Evolutionary conservation across 2,888 invertebrate species (phyloP), one percentile per base, ranked within the genome.

Genomic region (Aphrophora alni): DNA sequence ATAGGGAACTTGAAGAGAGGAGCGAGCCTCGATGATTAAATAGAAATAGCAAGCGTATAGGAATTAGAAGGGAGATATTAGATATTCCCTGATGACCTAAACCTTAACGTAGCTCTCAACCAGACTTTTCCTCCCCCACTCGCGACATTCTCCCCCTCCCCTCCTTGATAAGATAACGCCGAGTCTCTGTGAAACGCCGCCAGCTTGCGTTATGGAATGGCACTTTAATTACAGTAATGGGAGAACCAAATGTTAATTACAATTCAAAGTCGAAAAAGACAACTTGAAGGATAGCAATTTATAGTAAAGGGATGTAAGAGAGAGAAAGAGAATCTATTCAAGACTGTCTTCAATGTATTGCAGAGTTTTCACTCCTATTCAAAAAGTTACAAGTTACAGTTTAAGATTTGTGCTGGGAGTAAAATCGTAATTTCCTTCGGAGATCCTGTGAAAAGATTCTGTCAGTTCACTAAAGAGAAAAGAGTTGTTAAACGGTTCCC

Each of bases 151-250:
- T 1, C 59, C 59, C 21, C 44, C 17, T 44, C 44, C 44, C 59
- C 59, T 21, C 21, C 10, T 2, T 59, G 59, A 59, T 59, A 59
- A 59, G 59, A 59, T 59, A 59, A 59, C 21, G 59, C 21, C n/a
- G 59, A n/a, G 59, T 21, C 59, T 21, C 59, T 59, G 59, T 59
- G 59, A 59, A 44, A 59, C 21, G 59, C 59, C 59, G 59, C 59
- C 59, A 59, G 59, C n/a, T 21, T 21, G 59, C 80, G 70, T 81
- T 81, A 81, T 81, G 78, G 81, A 71, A 78, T 75, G 78, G 78
- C 78, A 78, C 81, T 81, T 81, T 81, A 81, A 81, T 81, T 81
- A 81, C 78, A 26, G 51, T 81, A 81, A 81, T 81, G 81, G 81
- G 78, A 78, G 70, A 75, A 81, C 78, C 78, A 76, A 81, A 81